Conservation (phyloP, 1,140 invertebrate genomes). For the Drosophila paulistorum region DNA sequence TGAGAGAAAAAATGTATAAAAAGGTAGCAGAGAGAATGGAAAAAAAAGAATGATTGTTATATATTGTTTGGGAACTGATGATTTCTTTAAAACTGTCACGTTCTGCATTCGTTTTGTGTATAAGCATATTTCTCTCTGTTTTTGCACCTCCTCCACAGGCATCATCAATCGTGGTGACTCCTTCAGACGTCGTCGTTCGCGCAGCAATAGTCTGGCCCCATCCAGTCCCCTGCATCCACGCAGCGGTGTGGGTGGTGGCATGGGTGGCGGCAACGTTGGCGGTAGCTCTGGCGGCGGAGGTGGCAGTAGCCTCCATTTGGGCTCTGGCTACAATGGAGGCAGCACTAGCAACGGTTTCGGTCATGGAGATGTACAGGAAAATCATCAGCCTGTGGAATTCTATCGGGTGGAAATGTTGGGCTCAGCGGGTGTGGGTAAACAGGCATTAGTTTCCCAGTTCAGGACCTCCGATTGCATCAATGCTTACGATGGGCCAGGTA, state of each 20-base stretch:
- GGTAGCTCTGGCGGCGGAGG: slow-evolving; percentile 62
- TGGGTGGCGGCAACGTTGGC: slow-evolving; percentile 68
- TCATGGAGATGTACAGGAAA: slow-evolving; percentile 52
- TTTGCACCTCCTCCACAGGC: slow-evolving; percentile 84
- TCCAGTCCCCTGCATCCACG: slow-evolving; percentile 80
- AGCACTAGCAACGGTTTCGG: slow-evolving; percentile 82
- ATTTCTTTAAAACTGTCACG: slow-evolving; percentile 21
- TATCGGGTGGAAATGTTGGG: slow-evolving; percentile 93
- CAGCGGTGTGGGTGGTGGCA: slow-evolving; percentile 69
- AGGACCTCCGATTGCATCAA: slow-evolving; percentile 98
- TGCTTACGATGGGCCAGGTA: slow-evolving; percentile 92
- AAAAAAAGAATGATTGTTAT: not conserved
- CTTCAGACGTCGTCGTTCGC: slow-evolving; percentile 90
- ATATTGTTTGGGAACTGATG: slow-evolving; percentile 3
- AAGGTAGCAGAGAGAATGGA: not conserved
- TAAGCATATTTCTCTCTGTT: not conserved
- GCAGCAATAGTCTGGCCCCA: slow-evolving; percentile 90
- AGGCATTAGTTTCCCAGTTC: slow-evolving; percentile 95
- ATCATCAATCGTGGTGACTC: slow-evolving; percentile 95
- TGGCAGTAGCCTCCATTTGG: slow-evolving; percentile 82
- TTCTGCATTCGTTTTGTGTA: slow-evolving; percentile 6
- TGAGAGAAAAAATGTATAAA: not conserved
- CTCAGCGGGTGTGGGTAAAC: slow-evolving; percentile 94
- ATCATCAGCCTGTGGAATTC: slow-evolving; percentile 84
- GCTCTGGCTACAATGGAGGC: slow-evolving; percentile 69